Evolutionary conservation across 2,113 vertebrate genomes (phyloP).

Genomic region (Anser brachyrhynchus): DNA sequence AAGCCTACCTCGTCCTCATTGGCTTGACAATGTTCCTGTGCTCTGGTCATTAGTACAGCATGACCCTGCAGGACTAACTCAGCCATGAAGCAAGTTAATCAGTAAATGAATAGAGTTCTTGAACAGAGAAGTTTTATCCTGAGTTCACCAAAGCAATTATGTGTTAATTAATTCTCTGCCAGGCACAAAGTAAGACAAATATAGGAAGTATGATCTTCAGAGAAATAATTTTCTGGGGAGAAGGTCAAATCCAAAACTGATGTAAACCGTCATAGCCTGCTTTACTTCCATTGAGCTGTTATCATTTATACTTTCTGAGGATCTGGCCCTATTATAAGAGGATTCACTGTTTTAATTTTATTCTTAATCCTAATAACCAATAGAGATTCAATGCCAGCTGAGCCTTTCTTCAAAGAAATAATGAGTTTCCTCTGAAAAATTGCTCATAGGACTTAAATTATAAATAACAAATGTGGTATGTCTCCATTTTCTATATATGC

Average conservation of each 20-base stretch:
- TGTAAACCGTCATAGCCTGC: constrained; percentile 25
- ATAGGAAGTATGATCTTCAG: constrained; percentile 65
- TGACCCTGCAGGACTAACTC: constrained; percentile 68
- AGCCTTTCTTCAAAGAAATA: constrained; percentile 26
- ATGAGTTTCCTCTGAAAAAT: constrained; percentile 8
- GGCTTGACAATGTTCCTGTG: constrained; percentile 51
- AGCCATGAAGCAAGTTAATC: constrained; percentile 75
- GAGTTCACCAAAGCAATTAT: constrained; percentile 66
- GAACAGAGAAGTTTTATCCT: constrained; percentile 59
- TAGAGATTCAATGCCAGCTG: not conserved
- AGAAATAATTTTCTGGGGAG: constrained; percentile 38
- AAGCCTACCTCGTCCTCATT: constrained; percentile 50
- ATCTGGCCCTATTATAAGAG: constrained; percentile 10
- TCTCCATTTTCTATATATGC: not conserved
- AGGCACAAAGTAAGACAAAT: constrained; percentile 67
- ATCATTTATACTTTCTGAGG: not conserved
- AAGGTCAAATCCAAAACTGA: constrained; percentile 60
- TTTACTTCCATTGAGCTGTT: not conserved
- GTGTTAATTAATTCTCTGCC: constrained; percentile 67
- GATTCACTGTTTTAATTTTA: constrained; percentile 27
- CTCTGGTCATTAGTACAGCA: constrained; percentile 61
- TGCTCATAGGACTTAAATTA: not conserved
- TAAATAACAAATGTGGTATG: not conserved
- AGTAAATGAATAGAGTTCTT: constrained; percentile 70
- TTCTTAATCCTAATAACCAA: constrained; percentile 36